Conservation (phyloP, 64 coral and sea anemone species). For the Montipora capricornis region DNA sequence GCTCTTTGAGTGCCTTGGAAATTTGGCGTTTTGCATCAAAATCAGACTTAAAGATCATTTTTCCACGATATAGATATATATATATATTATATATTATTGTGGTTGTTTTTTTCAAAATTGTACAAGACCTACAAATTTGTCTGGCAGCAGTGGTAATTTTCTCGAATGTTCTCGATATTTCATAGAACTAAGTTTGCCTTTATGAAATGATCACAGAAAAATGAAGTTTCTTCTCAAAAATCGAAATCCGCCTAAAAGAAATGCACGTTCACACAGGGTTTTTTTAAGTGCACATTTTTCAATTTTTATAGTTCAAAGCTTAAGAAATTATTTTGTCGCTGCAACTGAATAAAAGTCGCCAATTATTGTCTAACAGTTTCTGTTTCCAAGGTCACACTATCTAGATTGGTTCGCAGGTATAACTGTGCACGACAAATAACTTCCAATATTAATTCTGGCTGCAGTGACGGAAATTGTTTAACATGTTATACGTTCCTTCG, state of each 20-base stretch:
- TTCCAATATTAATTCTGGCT: constrained; percentile 29
- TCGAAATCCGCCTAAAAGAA: constrained; percentile 10
- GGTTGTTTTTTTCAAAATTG: background rate
- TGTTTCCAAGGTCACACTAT: background rate
- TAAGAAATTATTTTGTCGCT: constrained; percentile 22
- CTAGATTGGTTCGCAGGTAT: background rate
- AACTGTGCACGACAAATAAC: background rate
- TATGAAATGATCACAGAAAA: constrained; percentile 59
- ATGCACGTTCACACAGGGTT: background rate
- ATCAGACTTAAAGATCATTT: constrained; percentile 1
- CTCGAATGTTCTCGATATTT: constrained; percentile 31
- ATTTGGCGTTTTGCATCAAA: constrained; percentile 7
- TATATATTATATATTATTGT: too few species aligned
- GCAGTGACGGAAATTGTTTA: constrained; percentile 29
- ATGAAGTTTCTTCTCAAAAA: constrained; percentile 12
- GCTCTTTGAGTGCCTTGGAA: background rate
- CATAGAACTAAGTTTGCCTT: background rate
- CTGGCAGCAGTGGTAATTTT: background rate
- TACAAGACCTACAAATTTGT: constrained; percentile 13
- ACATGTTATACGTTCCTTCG: constrained; percentile 2
- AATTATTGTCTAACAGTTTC: background rate
- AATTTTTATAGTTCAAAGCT: constrained; percentile 45
- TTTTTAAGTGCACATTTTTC: background rate
- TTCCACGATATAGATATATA: background rate
- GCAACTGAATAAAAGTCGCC: constrained; percentile 8